phyloP scores from a whole-genome alignment of 2,888 invertebrate genomes.

The Drosophila siamana region DNA sequence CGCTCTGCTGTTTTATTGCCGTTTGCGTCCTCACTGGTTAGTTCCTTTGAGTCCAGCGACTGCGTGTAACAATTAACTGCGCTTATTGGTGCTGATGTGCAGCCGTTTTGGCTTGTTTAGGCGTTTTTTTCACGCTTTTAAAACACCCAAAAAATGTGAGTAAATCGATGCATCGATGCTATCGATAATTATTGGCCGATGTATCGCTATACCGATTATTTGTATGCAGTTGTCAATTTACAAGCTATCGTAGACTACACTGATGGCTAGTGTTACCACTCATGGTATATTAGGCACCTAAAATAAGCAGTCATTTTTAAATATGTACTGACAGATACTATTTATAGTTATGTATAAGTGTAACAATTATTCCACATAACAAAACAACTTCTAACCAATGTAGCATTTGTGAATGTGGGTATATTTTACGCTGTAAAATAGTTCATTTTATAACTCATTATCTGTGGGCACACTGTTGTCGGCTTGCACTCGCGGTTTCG shows the following conservation, averaged over 20 bases:
- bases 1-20: conserved; percentile 37
- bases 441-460: background rate
- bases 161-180: conserved; percentile 75
- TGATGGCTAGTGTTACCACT: background rate
- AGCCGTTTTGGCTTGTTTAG: conserved; percentile 63
- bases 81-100: conserved; percentile 52
- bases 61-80: conserved; percentile 44
- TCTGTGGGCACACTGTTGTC: background rate
- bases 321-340: too few species aligned
- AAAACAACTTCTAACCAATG: background rate
- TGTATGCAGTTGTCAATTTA: background rate
- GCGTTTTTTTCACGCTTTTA: conserved; percentile 79
- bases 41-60: conserved; percentile 32
- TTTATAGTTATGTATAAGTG: too few species aligned
- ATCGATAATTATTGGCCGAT: conserved; percentile 59
- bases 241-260: background rate
- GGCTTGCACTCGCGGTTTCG: conserved; percentile 40
- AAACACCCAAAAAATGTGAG: conserved; percentile 79
- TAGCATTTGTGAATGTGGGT: background rate
- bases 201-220: conserved; percentile 39
- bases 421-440: background rate
- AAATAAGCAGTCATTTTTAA: too few species aligned
- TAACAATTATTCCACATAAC: too few species aligned
- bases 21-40: conserved; percentile 23
- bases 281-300: background rate